A percentile compares a stretch with the other conserved stretches of the same genome.
Conservation (phyloP, 2,113 vertebrate species). For the Scomber colias region DNA sequence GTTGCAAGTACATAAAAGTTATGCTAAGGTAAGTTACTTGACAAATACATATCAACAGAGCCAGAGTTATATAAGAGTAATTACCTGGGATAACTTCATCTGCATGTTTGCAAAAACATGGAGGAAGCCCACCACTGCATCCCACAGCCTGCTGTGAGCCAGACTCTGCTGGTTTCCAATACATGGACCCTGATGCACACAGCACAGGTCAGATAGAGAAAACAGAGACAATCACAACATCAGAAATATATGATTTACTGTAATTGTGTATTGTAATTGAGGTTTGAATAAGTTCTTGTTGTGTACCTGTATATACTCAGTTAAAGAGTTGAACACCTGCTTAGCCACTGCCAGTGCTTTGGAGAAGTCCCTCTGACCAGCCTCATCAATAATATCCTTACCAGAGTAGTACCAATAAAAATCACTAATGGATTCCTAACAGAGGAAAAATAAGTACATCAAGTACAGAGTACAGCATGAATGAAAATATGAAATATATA, state of each 20-base stretch:
- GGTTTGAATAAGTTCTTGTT: background rate
- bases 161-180: conserved; percentile 98
- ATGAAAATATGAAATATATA: background rate
- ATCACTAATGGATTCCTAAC: conserved; percentile 98
- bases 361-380: conserved; percentile 97
- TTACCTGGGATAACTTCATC: conserved; percentile 99
- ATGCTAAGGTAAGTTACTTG: too few species aligned
- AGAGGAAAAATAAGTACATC: conserved; percentile 22
- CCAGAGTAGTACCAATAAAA: conserved; percentile 99
- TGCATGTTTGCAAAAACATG: conserved; percentile 99
- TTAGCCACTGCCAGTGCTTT: conserved; percentile 96
- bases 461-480: background rate
- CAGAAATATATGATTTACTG: background rate
- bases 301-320: conserved; percentile 97
- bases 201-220: background rate
- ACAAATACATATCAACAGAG: background rate
- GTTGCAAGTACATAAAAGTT: too few species aligned
- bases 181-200: conserved; percentile 89
- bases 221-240: background rate
- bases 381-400: conserved; percentile 95
- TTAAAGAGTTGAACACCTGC: conserved; percentile 99
- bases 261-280: background rate
- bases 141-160: conserved; percentile 97
- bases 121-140: conserved; percentile 97
- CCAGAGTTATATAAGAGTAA: background rate